Conservation (phyloP, 2,113 vertebrate genomes). For the Psittacara wagleri region DNA sequence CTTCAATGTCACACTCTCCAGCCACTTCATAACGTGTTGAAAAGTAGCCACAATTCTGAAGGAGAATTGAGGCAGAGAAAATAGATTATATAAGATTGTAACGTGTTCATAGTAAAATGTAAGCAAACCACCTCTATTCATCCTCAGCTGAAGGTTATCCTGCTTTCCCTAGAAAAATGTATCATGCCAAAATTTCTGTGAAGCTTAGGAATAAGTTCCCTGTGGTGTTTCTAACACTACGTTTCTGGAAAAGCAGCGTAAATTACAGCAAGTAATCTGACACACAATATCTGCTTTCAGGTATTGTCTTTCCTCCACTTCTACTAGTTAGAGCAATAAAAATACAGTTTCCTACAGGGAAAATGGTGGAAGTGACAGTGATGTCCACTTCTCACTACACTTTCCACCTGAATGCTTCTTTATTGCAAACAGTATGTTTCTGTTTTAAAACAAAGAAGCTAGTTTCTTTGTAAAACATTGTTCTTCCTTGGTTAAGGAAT, state of each 20-base stretch:
- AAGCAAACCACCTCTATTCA: neutral
- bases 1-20: neutral
- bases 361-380: neutral
- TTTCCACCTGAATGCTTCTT: neutral
- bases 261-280: neutral
- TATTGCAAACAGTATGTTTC: neutral
- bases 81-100: neutral
- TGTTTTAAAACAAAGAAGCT: neutral
- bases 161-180: neutral
- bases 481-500: neutral
- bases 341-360: neutral
- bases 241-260: neutral
- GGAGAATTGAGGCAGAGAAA: neutral
- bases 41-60: neutral
- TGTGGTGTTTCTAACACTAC: neutral
- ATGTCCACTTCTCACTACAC: neutral
- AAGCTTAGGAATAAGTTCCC: neutral
- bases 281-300: neutral
- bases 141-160: neutral
- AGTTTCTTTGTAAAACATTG: neutral
- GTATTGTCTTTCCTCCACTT: neutral
- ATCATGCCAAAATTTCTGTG: neutral
- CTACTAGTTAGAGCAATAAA: neutral
- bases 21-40: neutral
- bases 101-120: neutral